phyloP scores from a whole-genome alignment of 2,797 vertebrate genomes.

The Eulemur mongoz region DNA sequence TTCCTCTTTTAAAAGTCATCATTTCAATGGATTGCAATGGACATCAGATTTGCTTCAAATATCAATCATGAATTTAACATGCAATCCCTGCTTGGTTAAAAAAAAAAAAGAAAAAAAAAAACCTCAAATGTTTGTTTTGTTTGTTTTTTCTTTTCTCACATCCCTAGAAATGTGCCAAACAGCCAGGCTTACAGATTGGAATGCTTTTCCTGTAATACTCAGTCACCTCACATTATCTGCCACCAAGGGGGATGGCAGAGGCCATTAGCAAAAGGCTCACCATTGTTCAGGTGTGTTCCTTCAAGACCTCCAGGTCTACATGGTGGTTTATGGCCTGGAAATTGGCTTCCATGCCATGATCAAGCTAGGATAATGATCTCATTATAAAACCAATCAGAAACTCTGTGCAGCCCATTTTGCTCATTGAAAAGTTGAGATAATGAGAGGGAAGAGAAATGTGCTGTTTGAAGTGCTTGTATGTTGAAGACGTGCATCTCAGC shows the following conservation, averaged over 20 bases:
- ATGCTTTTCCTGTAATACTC: background rate
- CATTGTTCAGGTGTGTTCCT: background rate
- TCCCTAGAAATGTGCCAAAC: background rate
- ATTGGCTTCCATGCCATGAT: background rate
- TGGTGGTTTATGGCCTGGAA: constrained; percentile 52
- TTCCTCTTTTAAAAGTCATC: constrained; percentile 5
- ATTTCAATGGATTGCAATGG: constrained; percentile 61
- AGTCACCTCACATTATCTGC: background rate
- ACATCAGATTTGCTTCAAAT: constrained; percentile 58
- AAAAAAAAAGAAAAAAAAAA: rapidly evolving
- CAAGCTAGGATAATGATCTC: constrained; percentile 49
- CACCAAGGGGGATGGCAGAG: too few relatives aligned
- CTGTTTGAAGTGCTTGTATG: background rate
- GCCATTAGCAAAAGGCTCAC: background rate
- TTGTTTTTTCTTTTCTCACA: background rate
- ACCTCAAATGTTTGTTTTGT: background rate
- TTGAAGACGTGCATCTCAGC: background rate
- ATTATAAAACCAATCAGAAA: constrained; percentile 63
- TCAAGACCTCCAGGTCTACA: background rate
- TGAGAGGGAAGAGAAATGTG: background rate
- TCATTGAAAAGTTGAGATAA: constrained; percentile 14
- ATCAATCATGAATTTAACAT: constrained; percentile 74
- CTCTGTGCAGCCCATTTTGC: background rate
- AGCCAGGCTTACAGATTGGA: constrained; percentile 12
- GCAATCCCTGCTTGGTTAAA: background rate